A percentile compares a stretch with the other conserved stretches of the same genome.
phyloP scores from a whole-genome alignment of 37 sponge, comb jelly and placozoan species.

The Eunapius fragilis region DNA sequence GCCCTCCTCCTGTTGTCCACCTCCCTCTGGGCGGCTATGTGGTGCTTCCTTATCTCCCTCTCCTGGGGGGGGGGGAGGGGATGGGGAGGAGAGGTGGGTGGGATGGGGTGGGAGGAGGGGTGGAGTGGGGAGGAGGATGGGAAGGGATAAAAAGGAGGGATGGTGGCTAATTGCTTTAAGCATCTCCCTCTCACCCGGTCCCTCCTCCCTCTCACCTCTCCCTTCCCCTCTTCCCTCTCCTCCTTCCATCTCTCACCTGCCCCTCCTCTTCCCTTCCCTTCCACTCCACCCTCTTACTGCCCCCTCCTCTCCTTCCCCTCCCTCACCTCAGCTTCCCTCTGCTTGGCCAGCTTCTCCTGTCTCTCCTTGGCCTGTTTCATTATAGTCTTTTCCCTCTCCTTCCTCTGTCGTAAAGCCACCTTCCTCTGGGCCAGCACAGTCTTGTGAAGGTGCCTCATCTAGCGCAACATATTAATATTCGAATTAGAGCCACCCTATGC shows the following conservation, averaged over 20 bases:
- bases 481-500: background rate
- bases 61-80: conserved; percentile 20
- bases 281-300: conserved; percentile 15
- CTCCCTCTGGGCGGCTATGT: conserved; percentile 50
- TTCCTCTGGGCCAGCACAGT: conserved; percentile 38
- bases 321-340: conserved; percentile 57
- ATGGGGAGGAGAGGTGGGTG: background rate
- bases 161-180: too few relatives aligned
- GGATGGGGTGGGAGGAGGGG: background rate
- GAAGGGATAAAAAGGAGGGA: too few relatives aligned
- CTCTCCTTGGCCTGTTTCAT: conserved; percentile 47
- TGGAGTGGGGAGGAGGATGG: background rate
- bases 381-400: conserved; percentile 50
- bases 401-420: conserved; percentile 53
- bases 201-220: background rate
- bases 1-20: conserved; percentile 45
- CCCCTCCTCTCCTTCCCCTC: conserved; percentile 23
- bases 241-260: background rate
- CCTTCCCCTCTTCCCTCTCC: background rate
- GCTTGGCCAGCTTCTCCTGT: conserved; percentile 40
- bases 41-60: conserved; percentile 38
- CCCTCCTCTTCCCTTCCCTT: conserved; percentile 2
- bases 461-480: background rate
- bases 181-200: background rate
- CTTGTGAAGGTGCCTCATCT: background rate